Conservation (phyloP, 2,113 vertebrate genomes). For the Ciconia stormi region DNA sequence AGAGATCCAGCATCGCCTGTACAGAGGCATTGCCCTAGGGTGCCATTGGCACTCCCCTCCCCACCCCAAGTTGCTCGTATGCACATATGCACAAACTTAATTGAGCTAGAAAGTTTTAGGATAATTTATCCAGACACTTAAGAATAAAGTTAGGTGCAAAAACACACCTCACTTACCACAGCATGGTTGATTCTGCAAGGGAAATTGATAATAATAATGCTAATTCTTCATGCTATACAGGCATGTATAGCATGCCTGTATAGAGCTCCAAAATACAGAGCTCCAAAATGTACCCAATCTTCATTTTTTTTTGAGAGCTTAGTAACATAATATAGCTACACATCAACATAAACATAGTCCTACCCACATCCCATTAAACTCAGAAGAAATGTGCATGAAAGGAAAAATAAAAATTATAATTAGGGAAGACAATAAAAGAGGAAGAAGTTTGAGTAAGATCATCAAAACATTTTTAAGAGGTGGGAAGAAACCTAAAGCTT, state of each 20-base stretch:
- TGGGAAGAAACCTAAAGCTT: background rate
- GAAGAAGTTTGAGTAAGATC: background rate
- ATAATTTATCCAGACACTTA: background rate
- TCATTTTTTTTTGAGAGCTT: background rate
- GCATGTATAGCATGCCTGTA: too few relatives aligned
- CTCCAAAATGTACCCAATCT: background rate
- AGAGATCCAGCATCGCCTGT: background rate
- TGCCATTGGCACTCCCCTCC: background rate
- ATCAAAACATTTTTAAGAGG: background rate
- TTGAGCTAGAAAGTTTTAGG: background rate
- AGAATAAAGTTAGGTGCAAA: background rate
- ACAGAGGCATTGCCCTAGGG: background rate
- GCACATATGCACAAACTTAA: background rate
- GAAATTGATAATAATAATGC: background rate
- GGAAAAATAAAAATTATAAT: background rate
- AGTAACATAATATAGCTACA: background rate
- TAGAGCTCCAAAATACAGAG: too few relatives aligned
- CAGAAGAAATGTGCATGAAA: background rate
- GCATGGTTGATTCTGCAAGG: background rate
- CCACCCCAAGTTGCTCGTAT: rapidly evolving
- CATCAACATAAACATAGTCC: background rate
- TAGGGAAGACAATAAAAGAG: background rate
- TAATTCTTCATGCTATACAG: background rate
- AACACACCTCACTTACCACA: background rate
- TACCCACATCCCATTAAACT: background rate